Evolutionary conservation across 2,888 invertebrate species (phyloP), one percentile per base, ranked within the genome.

Genomic region (Platycheirus rosarum): DNA sequence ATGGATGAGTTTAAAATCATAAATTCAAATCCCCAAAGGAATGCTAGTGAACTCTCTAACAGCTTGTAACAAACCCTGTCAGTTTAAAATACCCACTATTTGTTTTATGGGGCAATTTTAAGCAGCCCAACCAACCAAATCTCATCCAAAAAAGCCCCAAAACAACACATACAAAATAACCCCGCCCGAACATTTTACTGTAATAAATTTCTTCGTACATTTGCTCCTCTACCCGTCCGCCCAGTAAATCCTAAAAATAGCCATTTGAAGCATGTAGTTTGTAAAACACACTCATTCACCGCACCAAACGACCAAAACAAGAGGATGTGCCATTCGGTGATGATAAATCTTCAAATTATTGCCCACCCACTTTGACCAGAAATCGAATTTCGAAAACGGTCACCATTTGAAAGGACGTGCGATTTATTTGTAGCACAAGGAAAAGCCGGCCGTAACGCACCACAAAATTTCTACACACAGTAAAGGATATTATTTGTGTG

Each of bases 301-400:
- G 35, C 23, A 53, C 40, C 16, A 29, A n/a, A 35, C n/a, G 44
- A 20, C 26, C 53, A 46, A n/a, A n/a, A n/a, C 65, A 65, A 32
- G 62, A 63, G 63, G 48, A 60, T 66, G 35, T 53, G 46, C 51
- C 68, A 57, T 46, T 73, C 53, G 68, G 26, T 69, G 11, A 35
- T 75, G 75, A 79, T 79, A 79, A 79, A 79, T 79, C 75, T 79
- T 69, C 69, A 74, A 79, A 79, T 79, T 74, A 74, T 69, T 75
- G 69, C 75, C 70, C 20, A 29, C 62, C 62, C 62, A 44, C 73
- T 65, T 60, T 66, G 57, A 26, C 29, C 60, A 74, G 26, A 79
- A 79, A 79, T 79, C 78, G 78, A 79, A 79, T 79, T 49, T 63
- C 53, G 18, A 62, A 74, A 79, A 68, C 68, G 78, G 46, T 62